Evolutionary conservation across 2,113 vertebrate species (phyloP).

Genomic region (Onychostoma macrolepis): DNA sequence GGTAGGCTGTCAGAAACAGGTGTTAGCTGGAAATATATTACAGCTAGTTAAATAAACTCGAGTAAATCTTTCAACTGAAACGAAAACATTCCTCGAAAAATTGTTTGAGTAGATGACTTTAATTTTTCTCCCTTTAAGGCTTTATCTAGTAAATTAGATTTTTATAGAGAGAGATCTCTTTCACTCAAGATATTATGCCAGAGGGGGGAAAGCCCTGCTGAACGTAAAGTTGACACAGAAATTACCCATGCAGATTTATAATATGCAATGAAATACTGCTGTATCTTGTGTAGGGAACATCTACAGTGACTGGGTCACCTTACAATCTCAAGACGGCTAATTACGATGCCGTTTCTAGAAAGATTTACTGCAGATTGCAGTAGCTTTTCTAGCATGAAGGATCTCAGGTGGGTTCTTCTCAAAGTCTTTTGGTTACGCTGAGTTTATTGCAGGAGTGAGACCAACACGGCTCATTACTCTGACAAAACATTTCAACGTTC

Average conservation of each 20-base stretch:
- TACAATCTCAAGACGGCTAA: not conserved
- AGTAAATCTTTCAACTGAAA: not conserved
- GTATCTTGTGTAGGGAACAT: not conserved
- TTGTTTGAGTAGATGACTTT: not conserved
- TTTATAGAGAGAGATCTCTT: not conserved
- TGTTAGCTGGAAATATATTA: slow-evolving; percentile 7
- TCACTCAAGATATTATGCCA: not conserved
- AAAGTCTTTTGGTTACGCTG: not conserved
- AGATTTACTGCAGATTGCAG: slow-evolving; percentile 16
- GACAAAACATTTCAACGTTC: slow-evolving; percentile 27
- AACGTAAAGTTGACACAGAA: slow-evolving; percentile 1
- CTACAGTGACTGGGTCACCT: not conserved
- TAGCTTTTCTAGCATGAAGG: slow-evolving; percentile 6
- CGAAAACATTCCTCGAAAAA: slow-evolving; percentile 1
- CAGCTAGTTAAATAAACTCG: not conserved
- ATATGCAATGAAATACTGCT: not conserved
- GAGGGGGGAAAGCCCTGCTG: not conserved
- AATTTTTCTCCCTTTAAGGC: not conserved
- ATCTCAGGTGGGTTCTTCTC: slow-evolving; percentile 11
- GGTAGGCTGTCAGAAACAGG: slow-evolving; percentile 15
- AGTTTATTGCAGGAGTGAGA: slow-evolving; percentile 27
- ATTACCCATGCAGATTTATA: slow-evolving; percentile 24
- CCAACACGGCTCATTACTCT: slow-evolving; percentile 31
- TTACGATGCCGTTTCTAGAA: not conserved
- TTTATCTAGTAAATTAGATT: not conserved